A percentile compares a stretch with the other conserved stretches of the same genome.
These are phyloP conservation scores for Anoncus sp. DNA, from an alignment of 2,888 invertebrate species.

Conservation along the genomic window DNA sequence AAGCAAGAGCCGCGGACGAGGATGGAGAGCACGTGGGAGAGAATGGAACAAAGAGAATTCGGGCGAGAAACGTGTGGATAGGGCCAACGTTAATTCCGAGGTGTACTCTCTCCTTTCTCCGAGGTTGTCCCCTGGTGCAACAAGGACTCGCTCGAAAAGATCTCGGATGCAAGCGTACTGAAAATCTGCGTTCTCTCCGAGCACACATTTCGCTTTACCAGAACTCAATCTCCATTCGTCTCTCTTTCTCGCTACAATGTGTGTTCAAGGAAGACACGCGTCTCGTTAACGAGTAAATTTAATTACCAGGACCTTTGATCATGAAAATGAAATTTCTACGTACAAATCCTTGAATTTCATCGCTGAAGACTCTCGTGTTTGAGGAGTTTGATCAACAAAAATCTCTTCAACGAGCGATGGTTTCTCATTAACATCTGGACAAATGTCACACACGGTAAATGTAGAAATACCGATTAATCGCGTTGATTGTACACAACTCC, in stretches of 20 bases:
- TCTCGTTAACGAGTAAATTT: conserved; percentile 46
- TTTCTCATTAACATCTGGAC: background rate
- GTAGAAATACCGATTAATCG: conserved; percentile 2
- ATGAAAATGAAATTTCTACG: conserved; percentile 27
- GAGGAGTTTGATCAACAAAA: background rate
- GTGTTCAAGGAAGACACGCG: conserved; percentile 2
- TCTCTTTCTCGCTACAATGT: background rate
- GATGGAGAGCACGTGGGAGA: conserved; percentile 47
- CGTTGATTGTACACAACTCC: background rate
- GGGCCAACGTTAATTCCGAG: conserved; percentile 55
- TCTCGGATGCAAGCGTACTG: conserved; percentile 4
- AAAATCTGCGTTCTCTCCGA: background rate
- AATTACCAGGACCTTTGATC: conserved; percentile 49
- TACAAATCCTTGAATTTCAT: conserved; percentile 24
- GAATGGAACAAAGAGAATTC: conserved; percentile 59
- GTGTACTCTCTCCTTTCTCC: conserved; percentile 6
- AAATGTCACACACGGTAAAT: background rate
- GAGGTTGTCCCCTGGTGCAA: background rate
- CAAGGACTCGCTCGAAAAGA: conserved; percentile 16
- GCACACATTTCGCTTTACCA: background rate
- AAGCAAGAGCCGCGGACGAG: conserved; percentile 1
- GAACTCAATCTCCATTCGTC: background rate
- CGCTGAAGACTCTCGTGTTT: background rate
- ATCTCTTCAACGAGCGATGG: background rate
- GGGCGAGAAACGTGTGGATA: conserved; percentile 59